Percentiles rank a stretch among this genome's conserved stretches.
phyloP scores from a whole-genome alignment of 2,888 invertebrate species.

The Tetropium fuscum region DNA sequence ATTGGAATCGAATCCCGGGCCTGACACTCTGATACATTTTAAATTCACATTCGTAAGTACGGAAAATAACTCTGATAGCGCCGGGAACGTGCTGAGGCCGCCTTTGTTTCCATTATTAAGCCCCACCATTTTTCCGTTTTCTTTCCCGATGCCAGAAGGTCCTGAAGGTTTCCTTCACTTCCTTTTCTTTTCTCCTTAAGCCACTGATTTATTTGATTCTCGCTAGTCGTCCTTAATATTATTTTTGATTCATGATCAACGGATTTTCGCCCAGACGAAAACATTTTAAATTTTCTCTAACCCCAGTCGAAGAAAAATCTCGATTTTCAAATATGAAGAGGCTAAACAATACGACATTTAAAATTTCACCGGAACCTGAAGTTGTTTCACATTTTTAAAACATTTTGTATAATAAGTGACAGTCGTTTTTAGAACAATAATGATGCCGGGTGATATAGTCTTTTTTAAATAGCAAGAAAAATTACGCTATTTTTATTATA shows the following conservation, averaged over 20 bases:
- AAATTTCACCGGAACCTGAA: too few relatives aligned
- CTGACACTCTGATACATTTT: conserved; percentile 65
- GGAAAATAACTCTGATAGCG: conserved; percentile 56
- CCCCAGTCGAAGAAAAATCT: too few relatives aligned
- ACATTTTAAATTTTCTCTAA: too few relatives aligned
- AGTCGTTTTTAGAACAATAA: too few relatives aligned
- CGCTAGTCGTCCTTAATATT: conserved; percentile 20
- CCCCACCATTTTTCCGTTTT: conserved; percentile 48
- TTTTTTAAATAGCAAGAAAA: too few relatives aligned
- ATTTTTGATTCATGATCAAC: conserved; percentile 23
- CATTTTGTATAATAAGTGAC: too few relatives aligned
- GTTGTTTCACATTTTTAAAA: too few relatives aligned
- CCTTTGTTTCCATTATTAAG: conserved; percentile 53
- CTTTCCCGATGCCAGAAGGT: conserved; percentile 30
- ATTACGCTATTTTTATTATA: too few relatives aligned
- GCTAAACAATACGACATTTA: too few relatives aligned
- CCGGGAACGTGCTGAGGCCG: conserved; percentile 35
- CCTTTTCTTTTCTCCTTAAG: conserved; percentile 16
- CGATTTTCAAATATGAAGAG: too few relatives aligned
- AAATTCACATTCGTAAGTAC: conserved; percentile 65
- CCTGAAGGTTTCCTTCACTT: conserved; percentile 27
- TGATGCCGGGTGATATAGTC: too few relatives aligned
- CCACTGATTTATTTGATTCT: conserved; percentile 31
- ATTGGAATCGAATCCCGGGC: conserved; percentile 64
- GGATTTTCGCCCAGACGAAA: too few relatives aligned